Percentiles rank a stretch among this genome's conserved stretches.
phyloP scores from a whole-genome alignment of 2,113 vertebrate species.

The Megaceryle maxima region DNA sequence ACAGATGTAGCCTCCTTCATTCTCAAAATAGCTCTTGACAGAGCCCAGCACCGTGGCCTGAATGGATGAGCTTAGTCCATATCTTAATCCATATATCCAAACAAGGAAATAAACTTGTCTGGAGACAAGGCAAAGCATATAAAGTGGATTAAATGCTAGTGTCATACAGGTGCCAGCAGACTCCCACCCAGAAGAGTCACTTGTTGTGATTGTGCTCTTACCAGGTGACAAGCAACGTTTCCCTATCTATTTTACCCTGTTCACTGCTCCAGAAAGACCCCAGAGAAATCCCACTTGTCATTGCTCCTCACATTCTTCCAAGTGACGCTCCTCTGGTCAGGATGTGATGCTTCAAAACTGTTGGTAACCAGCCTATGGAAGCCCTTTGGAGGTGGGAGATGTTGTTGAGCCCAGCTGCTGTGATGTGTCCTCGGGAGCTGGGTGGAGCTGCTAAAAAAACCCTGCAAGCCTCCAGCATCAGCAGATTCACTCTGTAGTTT shows the following conservation, averaged over 20 bases:
- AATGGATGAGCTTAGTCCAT: neutral
- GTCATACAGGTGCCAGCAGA: neutral
- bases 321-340: rapidly evolving
- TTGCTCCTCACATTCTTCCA: rapidly evolving
- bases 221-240: neutral
- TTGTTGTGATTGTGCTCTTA: rapidly evolving
- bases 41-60: neutral
- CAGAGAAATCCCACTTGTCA: neutral
- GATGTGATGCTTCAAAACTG: neutral
- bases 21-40: neutral
- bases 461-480: neutral
- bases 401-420: rapidly evolving
- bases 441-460: neutral
- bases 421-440: rapidly evolving
- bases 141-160: neutral
- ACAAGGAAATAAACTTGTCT: neutral
- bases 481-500: rapidly evolving
- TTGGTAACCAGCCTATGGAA: rapidly evolving
- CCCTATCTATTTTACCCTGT: rapidly evolving
- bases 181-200: neutral
- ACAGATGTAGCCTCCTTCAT: neutral
- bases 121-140: neutral
- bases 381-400: rapidly evolving
- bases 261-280: neutral
- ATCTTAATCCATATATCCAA: neutral